Base-by-base conservation (phyloP, 1,140 invertebrate species). In the Uloborus diversus region DNA sequence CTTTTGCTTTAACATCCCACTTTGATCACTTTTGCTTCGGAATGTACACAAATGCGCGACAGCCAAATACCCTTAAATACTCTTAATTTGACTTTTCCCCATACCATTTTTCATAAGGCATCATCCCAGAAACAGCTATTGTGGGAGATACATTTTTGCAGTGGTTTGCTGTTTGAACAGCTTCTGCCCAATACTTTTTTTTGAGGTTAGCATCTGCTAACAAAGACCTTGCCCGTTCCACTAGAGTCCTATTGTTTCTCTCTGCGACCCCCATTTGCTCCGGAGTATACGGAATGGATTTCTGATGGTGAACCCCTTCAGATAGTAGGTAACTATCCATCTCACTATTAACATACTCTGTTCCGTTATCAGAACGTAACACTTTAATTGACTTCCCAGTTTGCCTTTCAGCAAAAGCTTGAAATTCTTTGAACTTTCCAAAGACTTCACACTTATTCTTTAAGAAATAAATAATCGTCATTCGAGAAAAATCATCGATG, bases 241-340 rank as follows among this genome's bases (percentile, higher is more conserved):
- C 85, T 3, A 86, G 32, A 13, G 84, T 85, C 51, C 86, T 42
- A 71, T 86, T 86, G 83, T 88, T 86, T 35, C 88, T n/a, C 80
- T 90, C 88, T 25, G 88, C 82, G 2, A 88, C 85, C 81, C 88
- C 87, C 86, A 90, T 90, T 83, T 85, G 82, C 80, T 90, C 85
- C 65, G 88, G 88, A 11, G 86, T 88, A 70, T 87, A 85, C 51
- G 87, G 85, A 51, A 87, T 84, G 9, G 86, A 88, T 53, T 84
- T 86, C 69, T 89, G 85, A 85, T 88, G 88, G 17, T 75, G 82
- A 71, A 89, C 89, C 4, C 88, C 88, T 30, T 65, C 32, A 7
- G 28, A 30, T 65, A 25, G 64, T 25, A 83, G 69, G 28, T 71
- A 82, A 17, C 64, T 23, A 9, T 35, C 17, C 25, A 83, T 68